Evolutionary conservation across 2,797 vertebrate genomes (phyloP), one percentile per base, ranked within the genome.

Genomic region (Chelidonichthys spinosus): DNA sequence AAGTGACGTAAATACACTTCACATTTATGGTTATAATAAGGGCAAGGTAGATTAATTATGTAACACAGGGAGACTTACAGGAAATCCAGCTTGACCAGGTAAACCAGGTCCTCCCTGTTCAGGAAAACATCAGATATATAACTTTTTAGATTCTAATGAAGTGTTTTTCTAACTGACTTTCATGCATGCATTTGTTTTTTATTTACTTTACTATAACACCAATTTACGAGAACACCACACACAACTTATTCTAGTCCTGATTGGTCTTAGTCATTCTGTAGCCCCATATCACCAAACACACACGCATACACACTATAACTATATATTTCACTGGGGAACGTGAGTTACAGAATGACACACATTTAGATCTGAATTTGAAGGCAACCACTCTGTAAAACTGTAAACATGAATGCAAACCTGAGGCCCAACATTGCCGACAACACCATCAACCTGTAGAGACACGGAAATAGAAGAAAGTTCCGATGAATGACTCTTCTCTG

Each of bases 11-110:
- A 44, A 56, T 13, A 63, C 0, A 54, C 50, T 53, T 61, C 5
- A 44, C 2, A 49, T 37, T 44, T 25, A 13, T 42, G 9, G 9
- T 56, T 42, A 17, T 39, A 15, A 47, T 4, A 52, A 39, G 42
- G 2, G 17, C 0, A 68, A 33, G 18, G 4, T 17, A n/a, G 3
- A 47, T 35, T 40, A 14, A 59, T 69, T 3, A 60, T 52, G n/a
- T 35, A 54, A 59, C 4, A 68, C 10, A 60, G 10, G 5, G 9
- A 70, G 25, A 94, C 96, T 97, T 94, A 98, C 97, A 2, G 95
- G 96, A 66, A 97, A 96, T 86, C 96, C 96, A 0, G 96, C 93
- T 0, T 89, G 90, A 6, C 97, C 96, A 0, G 91, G 93, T 64
- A 92, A 63, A 82, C 96, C 96, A 93, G 94, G 63, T 0, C 79